phyloP scores from a whole-genome alignment of 2,113 vertebrate genomes.

The Eretmochelys imbricata region DNA sequence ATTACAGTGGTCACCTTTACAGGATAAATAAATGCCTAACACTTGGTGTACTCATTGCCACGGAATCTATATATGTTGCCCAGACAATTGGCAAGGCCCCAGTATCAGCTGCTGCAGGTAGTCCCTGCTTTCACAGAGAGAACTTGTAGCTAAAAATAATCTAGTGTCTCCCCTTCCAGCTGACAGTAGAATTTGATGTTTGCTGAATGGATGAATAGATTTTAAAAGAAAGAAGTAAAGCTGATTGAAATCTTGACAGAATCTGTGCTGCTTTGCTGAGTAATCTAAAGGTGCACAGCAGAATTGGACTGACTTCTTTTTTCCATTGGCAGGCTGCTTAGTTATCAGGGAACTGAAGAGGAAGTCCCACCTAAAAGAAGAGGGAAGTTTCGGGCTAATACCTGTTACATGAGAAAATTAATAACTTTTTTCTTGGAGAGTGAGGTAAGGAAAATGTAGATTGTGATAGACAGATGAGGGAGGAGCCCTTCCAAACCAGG shows the following conservation, averaged over 20 bases:
- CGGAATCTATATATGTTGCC: slow-evolving; percentile 4
- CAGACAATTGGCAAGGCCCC: slow-evolving; percentile 21
- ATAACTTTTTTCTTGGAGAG: slow-evolving; percentile 84
- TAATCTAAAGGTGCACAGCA: neutral
- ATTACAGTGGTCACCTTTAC: neutral
- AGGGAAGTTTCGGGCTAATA: slow-evolving; percentile 48
- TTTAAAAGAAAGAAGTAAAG: neutral
- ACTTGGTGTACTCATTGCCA: neutral
- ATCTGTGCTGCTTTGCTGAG: neutral
- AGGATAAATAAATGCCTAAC: neutral
- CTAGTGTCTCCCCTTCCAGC: neutral
- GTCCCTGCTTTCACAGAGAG: neutral
- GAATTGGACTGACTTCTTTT: slow-evolving; percentile 34
- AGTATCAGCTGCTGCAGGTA: slow-evolving; percentile 7
- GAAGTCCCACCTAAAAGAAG: slow-evolving; percentile 67
- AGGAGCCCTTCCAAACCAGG: neutral
- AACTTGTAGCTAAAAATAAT: neutral
- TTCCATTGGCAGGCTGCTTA: slow-evolving; percentile 80
- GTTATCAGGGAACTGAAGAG: slow-evolving; percentile 51
- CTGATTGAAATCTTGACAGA: neutral
- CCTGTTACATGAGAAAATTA: slow-evolving; percentile 80
- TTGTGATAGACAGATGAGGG: neutral
- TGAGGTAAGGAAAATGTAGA: slow-evolving; percentile 78
- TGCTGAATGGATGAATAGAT: neutral
- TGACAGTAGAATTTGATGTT: neutral